phyloP scores from a whole-genome alignment of 2,113 vertebrate species.

The Nesogale talazaci region DNA sequence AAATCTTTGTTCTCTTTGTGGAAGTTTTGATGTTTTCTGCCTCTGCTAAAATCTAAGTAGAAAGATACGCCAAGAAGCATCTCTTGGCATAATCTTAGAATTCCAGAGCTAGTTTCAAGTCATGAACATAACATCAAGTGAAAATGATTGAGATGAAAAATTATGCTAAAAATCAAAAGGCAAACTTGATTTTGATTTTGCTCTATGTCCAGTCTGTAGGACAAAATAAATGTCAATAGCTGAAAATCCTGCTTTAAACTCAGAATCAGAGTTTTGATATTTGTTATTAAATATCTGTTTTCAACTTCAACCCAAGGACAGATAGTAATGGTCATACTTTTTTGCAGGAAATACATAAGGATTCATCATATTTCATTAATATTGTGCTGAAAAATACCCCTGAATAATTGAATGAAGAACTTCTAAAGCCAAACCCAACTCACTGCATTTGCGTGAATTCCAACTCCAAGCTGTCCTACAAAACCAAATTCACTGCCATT shows the following conservation, averaged over 20 bases:
- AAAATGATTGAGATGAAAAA: not conserved
- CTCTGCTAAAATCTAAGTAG: conserved; percentile 45
- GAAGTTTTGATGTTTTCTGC: conserved; percentile 1
- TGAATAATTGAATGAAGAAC: not conserved
- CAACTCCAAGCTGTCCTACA: too few species aligned
- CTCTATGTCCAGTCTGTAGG: not conserved
- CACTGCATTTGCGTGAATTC: too few species aligned
- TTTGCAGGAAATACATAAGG: not conserved
- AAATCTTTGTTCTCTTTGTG: not conserved
- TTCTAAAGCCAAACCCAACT: not conserved
- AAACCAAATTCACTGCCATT: too few species aligned
- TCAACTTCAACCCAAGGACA: not conserved
- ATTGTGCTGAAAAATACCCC: conserved; percentile 1
- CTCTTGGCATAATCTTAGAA: conserved; percentile 29
- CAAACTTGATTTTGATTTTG: conserved; percentile 22
- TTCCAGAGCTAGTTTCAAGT: not conserved
- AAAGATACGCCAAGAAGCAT: not conserved
- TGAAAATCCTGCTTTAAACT: not conserved
- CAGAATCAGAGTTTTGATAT: not conserved
- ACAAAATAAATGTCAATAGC: not conserved
- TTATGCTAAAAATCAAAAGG: not conserved
- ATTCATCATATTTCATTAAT: conserved; percentile 33
- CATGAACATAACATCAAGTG: not conserved
- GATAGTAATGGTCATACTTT: not conserved
- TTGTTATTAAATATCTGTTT: not conserved